Conservation (phyloP, 2,797 vertebrate genomes). For the Smutsia temminckii region DNA sequence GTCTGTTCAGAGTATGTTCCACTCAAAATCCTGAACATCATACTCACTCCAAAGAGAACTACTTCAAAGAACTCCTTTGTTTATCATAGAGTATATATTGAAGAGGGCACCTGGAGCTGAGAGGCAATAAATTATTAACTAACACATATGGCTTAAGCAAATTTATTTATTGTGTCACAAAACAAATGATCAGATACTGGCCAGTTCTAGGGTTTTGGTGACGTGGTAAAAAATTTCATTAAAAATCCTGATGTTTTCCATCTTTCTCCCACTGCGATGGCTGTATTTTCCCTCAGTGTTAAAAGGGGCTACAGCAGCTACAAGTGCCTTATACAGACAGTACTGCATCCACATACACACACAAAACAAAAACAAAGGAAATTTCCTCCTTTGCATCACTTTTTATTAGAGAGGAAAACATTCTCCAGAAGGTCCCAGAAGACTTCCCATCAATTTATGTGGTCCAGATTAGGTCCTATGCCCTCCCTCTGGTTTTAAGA, state of each 20-base stretch:
- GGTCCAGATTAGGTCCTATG: neutral
- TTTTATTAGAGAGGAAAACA: neutral
- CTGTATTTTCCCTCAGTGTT: neutral
- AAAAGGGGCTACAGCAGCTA: neutral
- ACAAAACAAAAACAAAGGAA: neutral
- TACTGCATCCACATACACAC: neutral
- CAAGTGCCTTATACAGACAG: neutral
- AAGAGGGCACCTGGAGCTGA: neutral
- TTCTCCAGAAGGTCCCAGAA: neutral
- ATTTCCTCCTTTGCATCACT: neutral
- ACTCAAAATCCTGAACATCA: neutral
- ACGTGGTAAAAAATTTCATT: neutral
- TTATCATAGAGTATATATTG: neutral
- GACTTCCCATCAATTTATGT: neutral
- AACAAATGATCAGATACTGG: neutral
- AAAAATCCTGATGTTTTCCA: neutral
- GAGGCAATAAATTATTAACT: neutral
- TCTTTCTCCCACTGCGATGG: neutral
- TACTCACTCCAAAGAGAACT: neutral
- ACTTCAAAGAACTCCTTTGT: neutral
- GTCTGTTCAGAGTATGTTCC: neutral
- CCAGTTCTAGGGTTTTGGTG: neutral
- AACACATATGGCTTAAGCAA: neutral
- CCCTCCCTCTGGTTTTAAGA: neutral
- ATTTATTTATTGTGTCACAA: neutral